phyloP scores from a whole-genome alignment of 2,888 invertebrate genomes.

The Agrotis puta region DNA sequence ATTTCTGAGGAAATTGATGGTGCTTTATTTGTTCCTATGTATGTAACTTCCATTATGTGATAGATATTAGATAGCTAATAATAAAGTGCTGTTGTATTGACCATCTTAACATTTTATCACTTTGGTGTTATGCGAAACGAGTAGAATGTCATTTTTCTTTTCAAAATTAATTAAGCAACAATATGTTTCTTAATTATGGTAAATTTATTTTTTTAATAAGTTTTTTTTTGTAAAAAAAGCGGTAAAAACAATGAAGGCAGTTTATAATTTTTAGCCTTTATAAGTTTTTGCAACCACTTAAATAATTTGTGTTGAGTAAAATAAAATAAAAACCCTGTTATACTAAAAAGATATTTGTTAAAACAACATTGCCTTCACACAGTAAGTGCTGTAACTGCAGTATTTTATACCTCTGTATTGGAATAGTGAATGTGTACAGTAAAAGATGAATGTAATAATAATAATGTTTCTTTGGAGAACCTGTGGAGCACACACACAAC shows the following conservation, averaged over 20 bases:
- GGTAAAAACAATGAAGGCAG: not conserved
- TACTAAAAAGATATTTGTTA: conserved; percentile 23
- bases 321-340: conserved; percentile 9
- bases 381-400: conserved; percentile 58
- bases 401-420: conserved; percentile 65
- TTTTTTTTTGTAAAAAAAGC: conserved; percentile 6
- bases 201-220: conserved; percentile 11
- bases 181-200: conserved; percentile 28
- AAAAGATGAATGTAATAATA: conserved; percentile 42
- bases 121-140: conserved; percentile 17
- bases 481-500: too few species aligned
- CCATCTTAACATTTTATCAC: conserved; percentile 21
- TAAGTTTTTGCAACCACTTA: conserved; percentile 8
- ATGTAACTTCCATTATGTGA: conserved; percentile 15
- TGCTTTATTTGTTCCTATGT: conserved; percentile 45
- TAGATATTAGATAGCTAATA: conserved; percentile 27
- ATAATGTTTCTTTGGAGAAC: too few species aligned
- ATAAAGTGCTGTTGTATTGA: conserved; percentile 46
- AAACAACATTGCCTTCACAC: conserved; percentile 37
- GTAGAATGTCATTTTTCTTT: conserved; percentile 15
- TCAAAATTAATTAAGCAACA: conserved; percentile 18
- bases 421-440: conserved; percentile 61
- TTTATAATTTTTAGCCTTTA: conserved; percentile 21
- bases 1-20: conserved; percentile 24
- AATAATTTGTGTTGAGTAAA: conserved; percentile 16